phyloP scores from a whole-genome alignment of 2,797 vertebrate species.

The Dromococcyx pavoninus region DNA sequence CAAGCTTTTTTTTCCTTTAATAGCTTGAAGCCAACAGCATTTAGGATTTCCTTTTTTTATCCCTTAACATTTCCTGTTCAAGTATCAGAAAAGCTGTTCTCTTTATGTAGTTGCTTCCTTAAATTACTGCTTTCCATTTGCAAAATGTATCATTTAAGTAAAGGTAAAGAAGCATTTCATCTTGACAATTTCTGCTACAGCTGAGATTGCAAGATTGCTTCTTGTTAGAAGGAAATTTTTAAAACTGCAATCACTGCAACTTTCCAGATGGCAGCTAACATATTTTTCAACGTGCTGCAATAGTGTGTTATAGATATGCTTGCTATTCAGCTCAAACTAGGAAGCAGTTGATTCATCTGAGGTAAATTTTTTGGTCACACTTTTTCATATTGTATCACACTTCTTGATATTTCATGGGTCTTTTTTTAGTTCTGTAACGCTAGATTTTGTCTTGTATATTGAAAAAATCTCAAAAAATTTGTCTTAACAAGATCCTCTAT shows the following conservation, averaged over 20 bases:
- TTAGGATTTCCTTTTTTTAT: conserved; percentile 51
- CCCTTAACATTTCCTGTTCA: conserved; percentile 42
- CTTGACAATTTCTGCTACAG: conserved; percentile 62
- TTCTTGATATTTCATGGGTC: not conserved
- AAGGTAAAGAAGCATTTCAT: conserved; percentile 60
- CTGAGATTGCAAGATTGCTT: conserved; percentile 62
- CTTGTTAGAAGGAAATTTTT: conserved; percentile 68
- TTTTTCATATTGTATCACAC: not conserved
- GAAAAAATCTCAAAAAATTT: not conserved
- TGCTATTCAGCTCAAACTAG: conserved; percentile 8
- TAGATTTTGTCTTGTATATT: not conserved
- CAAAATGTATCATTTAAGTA: conserved; percentile 65
- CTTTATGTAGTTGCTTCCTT: conserved; percentile 61
- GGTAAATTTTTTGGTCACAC: not conserved
- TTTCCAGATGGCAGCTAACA: conserved; percentile 61
- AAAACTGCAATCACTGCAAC: conserved; percentile 59
- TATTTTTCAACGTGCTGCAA: conserved; percentile 40
- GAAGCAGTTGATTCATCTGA: conserved; percentile 15
- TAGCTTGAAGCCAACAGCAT: conserved; percentile 8
- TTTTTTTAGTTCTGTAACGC: not conserved
- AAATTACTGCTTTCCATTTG: conserved; percentile 62
- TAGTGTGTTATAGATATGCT: conserved; percentile 26
- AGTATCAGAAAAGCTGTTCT: conserved; percentile 38
- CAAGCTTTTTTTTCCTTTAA: not conserved
- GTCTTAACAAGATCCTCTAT: not conserved